Evolutionary conservation across 2,113 vertebrate genomes (phyloP), one percentile per base, ranked within the genome.

Genomic region (Galeopterus variegatus): DNA sequence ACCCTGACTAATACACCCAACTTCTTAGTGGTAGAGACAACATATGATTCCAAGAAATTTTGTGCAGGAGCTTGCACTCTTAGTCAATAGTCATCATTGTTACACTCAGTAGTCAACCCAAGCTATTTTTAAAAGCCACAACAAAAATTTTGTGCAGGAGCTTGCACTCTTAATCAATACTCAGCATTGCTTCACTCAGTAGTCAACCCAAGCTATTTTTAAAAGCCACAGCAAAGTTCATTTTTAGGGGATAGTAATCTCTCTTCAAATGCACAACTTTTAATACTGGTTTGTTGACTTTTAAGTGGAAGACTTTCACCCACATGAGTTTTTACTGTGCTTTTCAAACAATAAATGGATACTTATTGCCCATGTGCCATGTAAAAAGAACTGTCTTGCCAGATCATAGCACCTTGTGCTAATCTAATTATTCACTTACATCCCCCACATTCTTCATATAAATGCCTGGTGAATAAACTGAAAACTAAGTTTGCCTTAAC

Each of bases 81-180:
- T 77, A 82, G 56, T 62, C 28, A 54, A 5, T 33, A 3, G 11
- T 62, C 26, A 41, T 17, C 23, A 7, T 19, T 62, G 12, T 48
- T 58, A 82, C 41, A 21, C 1, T 85, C 21, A 54, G n/a, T 5
- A 48, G 10, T 54, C 82, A 41, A 79, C 79, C 15, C 31, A 64
- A 75, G 10, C 77, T 76, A 33, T 84, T 93, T 95, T 52, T 58
- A n/a, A n/a, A n/a, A n/a, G n/a, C n/a, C n/a, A n/a, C n/a, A n/a
- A n/a, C n/a, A n/a, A n/a, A 75, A 69, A 58, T 23, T 41, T 48
- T 41, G 3, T 84, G 2, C 8, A 31, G 26, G 31, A 50, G 11
- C 18, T 87, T 84, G 8, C 2, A 2, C 24, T 72, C 48, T 62
- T 77, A 82, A 64, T 62, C 28, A 54, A 5, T 33, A 3, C 14